A percentile compares a stretch with the other conserved stretches of the same genome.
phyloP scores from a whole-genome alignment of 2,113 vertebrate genomes.

The Verasper variegatus region DNA sequence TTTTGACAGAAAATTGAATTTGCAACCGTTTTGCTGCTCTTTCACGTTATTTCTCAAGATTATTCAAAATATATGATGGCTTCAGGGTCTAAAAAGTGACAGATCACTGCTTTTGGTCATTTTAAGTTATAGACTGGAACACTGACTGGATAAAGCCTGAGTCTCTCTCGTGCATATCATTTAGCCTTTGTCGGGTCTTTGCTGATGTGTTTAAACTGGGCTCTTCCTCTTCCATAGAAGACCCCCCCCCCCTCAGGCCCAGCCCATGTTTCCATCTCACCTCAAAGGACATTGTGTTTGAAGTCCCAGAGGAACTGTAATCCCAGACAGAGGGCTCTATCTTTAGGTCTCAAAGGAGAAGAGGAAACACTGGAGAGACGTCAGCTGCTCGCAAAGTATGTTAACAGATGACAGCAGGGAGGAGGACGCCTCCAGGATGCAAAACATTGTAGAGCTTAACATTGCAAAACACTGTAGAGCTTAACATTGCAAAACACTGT shows the following conservation, averaged over 20 bases:
- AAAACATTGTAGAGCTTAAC: no score
- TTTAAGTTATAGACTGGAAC: no score
- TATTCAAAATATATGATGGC: no score
- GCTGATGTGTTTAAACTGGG: neutral
- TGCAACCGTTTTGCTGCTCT: no score
- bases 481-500: no score
- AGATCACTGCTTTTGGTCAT: no score
- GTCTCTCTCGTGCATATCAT: neutral
- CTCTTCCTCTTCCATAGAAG: conserved; percentile 18
- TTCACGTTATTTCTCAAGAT: no score
- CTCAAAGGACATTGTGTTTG: conserved; percentile 69
- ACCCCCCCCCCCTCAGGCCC: neutral
- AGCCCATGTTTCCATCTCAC: conserved; percentile 28
- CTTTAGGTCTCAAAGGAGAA: conserved; percentile 55
- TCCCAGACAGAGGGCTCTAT: conserved; percentile 55
- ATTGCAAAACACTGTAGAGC: neutral
- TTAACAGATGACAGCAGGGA: conserved; percentile 26
- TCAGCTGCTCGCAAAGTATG: conserved; percentile 7
- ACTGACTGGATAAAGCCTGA: neutral
- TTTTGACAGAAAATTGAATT: no score
- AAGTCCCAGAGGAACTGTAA: conserved; percentile 60
- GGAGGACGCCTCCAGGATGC: no score
- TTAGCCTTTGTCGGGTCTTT: neutral
- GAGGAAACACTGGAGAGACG: conserved; percentile 40
- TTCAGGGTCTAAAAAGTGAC: no score